phyloP scores from a whole-genome alignment of 2,888 invertebrate genomes.

The Nysson spinosus region DNA sequence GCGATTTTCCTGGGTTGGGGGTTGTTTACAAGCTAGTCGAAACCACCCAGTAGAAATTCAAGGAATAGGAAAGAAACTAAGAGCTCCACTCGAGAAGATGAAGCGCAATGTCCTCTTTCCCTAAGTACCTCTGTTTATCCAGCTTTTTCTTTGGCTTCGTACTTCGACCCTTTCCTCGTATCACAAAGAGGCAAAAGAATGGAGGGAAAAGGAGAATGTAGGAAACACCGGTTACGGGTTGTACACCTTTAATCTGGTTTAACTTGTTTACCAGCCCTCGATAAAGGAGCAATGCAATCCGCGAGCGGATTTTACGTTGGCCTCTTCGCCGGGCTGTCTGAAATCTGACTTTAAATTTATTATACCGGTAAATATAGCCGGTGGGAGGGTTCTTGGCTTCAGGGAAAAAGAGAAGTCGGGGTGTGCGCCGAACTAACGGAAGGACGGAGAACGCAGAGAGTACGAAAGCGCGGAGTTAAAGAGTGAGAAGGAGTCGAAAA shows the following conservation, averaged over 20 bases:
- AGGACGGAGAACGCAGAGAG: slow-evolving; percentile 19
- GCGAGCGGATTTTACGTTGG: slow-evolving; percentile 48
- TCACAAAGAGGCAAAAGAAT: neutral
- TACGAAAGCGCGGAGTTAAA: slow-evolving; percentile 2
- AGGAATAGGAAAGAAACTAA: slow-evolving; percentile 65
- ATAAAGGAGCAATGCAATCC: slow-evolving; percentile 67
- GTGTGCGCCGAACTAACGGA: too few relatives aligned
- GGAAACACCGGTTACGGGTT: slow-evolving; percentile 30
- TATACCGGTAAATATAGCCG: slow-evolving; percentile 61
- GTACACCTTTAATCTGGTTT: slow-evolving; percentile 65
- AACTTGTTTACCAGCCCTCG: slow-evolving; percentile 71
- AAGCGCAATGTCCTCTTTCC: slow-evolving; percentile 60
- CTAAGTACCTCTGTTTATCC: slow-evolving; percentile 31
- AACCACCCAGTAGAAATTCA: slow-evolving; percentile 44
- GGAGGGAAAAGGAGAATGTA: slow-evolving; percentile 4
- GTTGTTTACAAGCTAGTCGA: slow-evolving; percentile 68
- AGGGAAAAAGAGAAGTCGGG: slow-evolving; percentile 28
- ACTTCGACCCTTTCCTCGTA: slow-evolving; percentile 16
- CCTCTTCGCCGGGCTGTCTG: slow-evolving; percentile 33
- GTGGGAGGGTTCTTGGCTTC: slow-evolving; percentile 22
- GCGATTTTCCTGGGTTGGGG: slow-evolving; percentile 49
- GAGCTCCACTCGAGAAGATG: slow-evolving; percentile 72
- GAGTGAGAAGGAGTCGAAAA: slow-evolving; percentile 25
- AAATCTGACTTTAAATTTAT: slow-evolving; percentile 69
- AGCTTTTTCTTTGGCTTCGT: slow-evolving; percentile 15